These are phyloP conservation scores for Sebastes umbrosus DNA, from an alignment of 2,797 vertebrate species.

Conservation along the genomic window DNA sequence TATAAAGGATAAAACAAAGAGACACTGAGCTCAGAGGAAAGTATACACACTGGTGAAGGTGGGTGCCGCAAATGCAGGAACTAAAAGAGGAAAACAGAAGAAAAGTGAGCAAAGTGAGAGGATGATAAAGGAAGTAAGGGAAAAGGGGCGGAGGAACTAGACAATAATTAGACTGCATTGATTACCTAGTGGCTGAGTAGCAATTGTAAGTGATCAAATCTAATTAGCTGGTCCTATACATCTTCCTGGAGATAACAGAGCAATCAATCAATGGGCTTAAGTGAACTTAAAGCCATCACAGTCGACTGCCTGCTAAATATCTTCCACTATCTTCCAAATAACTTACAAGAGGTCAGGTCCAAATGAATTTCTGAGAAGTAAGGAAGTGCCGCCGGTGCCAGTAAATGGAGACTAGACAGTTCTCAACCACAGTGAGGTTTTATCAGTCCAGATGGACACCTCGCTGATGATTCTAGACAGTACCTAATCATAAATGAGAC, in stretches of 20 bases:
- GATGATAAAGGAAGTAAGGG: conserved; percentile 28
- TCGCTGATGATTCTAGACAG: not conserved
- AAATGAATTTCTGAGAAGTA: conserved; percentile 46
- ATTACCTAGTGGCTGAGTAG: conserved; percentile 71
- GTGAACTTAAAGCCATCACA: conserved; percentile 74
- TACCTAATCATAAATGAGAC: conserved; percentile 5
- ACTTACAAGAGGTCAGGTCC: conserved; percentile 41
- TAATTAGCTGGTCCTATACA: conserved; percentile 75
- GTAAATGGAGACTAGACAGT: conserved; percentile 29
- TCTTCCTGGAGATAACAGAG: conserved; percentile 76
- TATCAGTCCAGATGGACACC: conserved; percentile 12
- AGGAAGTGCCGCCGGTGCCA: conserved; percentile 8
- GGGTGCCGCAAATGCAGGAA: not conserved
- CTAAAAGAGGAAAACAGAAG: not conserved
- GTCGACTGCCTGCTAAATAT: conserved; percentile 66
- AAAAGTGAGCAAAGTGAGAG: conserved; percentile 13
- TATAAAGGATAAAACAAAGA: conserved; percentile 26
- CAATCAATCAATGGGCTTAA: conserved; percentile 75
- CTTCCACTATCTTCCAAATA: conserved; percentile 59
- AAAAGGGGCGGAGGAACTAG: conserved; percentile 48
- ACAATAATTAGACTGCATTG: conserved; percentile 73
- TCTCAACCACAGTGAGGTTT: conserved; percentile 4
- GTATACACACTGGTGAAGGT: not conserved
- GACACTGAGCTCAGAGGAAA: conserved; percentile 15
- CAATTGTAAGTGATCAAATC: conserved; percentile 81